Percentiles rank a stretch among this genome's conserved stretches.
phyloP scores from a whole-genome alignment of 2,113 vertebrate species.

The Siniperca chuatsi region DNA sequence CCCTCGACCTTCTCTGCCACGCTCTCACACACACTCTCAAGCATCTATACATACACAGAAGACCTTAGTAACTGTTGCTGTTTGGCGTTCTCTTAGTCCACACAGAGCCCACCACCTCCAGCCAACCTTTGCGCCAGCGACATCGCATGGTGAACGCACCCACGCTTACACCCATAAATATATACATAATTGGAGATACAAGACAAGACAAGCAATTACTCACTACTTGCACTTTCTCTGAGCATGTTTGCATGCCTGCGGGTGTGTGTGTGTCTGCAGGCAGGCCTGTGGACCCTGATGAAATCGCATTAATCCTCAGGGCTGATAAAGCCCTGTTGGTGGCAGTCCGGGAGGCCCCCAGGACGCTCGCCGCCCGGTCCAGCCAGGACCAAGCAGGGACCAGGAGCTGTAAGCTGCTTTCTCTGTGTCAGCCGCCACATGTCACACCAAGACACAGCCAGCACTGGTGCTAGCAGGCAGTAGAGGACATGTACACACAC shows the following conservation, averaged over 20 bases:
- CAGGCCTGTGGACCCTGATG: slow-evolving; percentile 47
- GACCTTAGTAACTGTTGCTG: slow-evolving; percentile 83
- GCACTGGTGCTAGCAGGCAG: slow-evolving; percentile 23
- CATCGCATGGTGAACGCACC: not conserved
- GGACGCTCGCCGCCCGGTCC: slow-evolving; percentile 56
- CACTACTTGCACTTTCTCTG: slow-evolving; percentile 12
- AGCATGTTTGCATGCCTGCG: slow-evolving; percentile 34
- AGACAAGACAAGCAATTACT: not conserved
- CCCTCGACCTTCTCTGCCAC: slow-evolving; percentile 19
- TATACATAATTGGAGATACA: not conserved
- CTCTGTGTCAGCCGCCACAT: slow-evolving; percentile 78
- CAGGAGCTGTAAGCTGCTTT: slow-evolving; percentile 80
- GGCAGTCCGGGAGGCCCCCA: slow-evolving; percentile 76
- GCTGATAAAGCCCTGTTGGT: slow-evolving; percentile 76
- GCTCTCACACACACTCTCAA: slow-evolving; percentile 10
- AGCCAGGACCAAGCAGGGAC: slow-evolving; percentile 65
- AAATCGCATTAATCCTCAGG: slow-evolving; percentile 75
- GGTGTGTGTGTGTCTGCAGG: slow-evolving; percentile 28
- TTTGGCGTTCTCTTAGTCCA: slow-evolving; percentile 60
- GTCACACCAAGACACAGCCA: slow-evolving; percentile 71
- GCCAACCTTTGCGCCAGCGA: slow-evolving; percentile 56
- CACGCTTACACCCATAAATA: not conserved
- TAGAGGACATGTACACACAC: slow-evolving; percentile 14
- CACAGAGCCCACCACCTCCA: slow-evolving; percentile 59
- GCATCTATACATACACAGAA: slow-evolving; percentile 30